Evolutionary conservation across 2,113 vertebrate species (phyloP), one percentile per base, ranked within the genome.

Genomic region (Indri indri): DNA sequence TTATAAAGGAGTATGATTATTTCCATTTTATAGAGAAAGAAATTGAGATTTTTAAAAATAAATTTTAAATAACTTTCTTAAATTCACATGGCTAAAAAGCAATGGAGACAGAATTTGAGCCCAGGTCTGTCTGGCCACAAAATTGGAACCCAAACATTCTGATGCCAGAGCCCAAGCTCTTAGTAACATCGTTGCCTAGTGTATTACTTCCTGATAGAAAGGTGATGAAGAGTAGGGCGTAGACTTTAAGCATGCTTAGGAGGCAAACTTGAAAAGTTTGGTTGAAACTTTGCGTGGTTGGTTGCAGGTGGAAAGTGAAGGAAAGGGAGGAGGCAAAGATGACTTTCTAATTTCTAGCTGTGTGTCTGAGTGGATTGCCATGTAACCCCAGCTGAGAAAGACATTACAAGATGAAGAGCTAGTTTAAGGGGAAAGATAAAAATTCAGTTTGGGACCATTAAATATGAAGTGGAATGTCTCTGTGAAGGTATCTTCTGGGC

Each of bases 11-110:
- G 10, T 71, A 6, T 23, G 18, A 65, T 42, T 54, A 52, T 84
- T 91, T 79, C 40, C 42, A 77, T 90, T 92, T 93, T 47, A 79
- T 18, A 91, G n/a, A 95, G 61, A 93, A 84, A 82, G 11, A 85
- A 90, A 57, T 66, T 32, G 47, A 90, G 27, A 50, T 77, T 76
- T 66, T 68, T 66, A 45, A 25, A 42, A 86, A 50, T 74, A 92
- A 40, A 86, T 32, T 9, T 40, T 45, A 81, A 66, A 25, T 68
- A 86, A 82, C 65, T 90, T 80, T 66, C 42, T 61, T 66, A 76
- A 76, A 40, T 52, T 94, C 70, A 63, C 70, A 90, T 5, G 91
- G 61, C 47, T 80, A 74, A 25, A 93, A 88, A 76, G 22, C 54
- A 18, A 50, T 70, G n/a, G 59, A 91, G 50, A 57, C 2, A 70